Evolutionary conservation across 2,113 vertebrate genomes (phyloP).

Genomic region (Ammodytes marinus): DNA sequence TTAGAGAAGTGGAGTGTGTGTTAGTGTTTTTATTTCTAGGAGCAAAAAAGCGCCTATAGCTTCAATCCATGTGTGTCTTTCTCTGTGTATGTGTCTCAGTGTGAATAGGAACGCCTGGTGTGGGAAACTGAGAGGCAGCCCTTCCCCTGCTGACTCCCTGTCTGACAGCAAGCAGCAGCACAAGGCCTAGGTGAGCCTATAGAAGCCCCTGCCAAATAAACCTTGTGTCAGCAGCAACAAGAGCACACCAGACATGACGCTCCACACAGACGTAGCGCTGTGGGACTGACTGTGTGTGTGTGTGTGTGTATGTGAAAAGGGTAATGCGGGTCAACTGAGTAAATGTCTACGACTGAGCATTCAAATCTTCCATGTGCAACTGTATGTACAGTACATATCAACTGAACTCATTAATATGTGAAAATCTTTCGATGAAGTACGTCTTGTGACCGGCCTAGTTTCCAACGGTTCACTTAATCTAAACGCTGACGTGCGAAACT

Average conservation of each 20-base stretch:
- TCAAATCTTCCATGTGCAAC: slow-evolving; percentile 10
- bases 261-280: slow-evolving; percentile 34
- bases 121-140: slow-evolving; percentile 45
- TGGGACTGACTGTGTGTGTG: slow-evolving; percentile 42
- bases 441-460: neutral
- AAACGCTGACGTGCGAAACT: slow-evolving; percentile 1
- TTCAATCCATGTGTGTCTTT: slow-evolving; percentile 9
- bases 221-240: slow-evolving; percentile 62
- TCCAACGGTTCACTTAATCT: neutral
- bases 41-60: neutral
- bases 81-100: neutral
- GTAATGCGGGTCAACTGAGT: slow-evolving; percentile 67
- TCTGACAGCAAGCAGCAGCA: slow-evolving; percentile 63
- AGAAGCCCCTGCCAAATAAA: slow-evolving; percentile 74
- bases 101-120: neutral
- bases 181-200: slow-evolving; percentile 61
- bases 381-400: neutral
- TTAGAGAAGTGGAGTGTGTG: slow-evolving; percentile 25
- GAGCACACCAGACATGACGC: slow-evolving; percentile 72
- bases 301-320: slow-evolving; percentile 25
- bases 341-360: slow-evolving; percentile 53
- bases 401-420: neutral
- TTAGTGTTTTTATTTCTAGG: slow-evolving; percentile 29
- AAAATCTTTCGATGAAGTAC: neutral
- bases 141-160: slow-evolving; percentile 62